Evolutionary conservation across 2,888 invertebrate species (phyloP).

Genomic region (Sesia apiformis): DNA sequence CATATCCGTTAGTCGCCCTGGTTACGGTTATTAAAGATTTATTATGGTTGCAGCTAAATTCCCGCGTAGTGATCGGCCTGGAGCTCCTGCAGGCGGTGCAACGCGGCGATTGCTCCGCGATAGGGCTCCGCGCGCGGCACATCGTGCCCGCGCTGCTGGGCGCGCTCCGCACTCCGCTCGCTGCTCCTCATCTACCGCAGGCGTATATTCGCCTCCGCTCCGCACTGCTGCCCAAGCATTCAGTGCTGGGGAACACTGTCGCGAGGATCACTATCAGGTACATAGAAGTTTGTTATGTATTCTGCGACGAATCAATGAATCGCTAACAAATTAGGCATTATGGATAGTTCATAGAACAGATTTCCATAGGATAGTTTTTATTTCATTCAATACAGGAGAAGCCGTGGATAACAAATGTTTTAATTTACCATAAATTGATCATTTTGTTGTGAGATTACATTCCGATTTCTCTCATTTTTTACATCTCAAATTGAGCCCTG

Average conservation of each 20-base stretch:
- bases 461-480: too few relatives aligned
- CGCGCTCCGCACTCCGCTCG: slow-evolving; percentile 83
- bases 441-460: too few relatives aligned
- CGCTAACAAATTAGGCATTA: too few relatives aligned
- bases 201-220: slow-evolving; percentile 76
- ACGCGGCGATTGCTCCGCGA: slow-evolving; percentile 58
- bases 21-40: neutral
- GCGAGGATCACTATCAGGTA: slow-evolving; percentile 82
- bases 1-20: too few relatives aligned
- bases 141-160: slow-evolving; percentile 62
- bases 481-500: too few relatives aligned
- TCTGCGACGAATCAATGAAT: neutral
- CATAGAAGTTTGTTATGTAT: neutral
- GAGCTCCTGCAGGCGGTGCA: slow-evolving; percentile 49
- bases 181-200: slow-evolving; percentile 79
- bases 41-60: slow-evolving; percentile 28
- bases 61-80: slow-evolving; percentile 34
- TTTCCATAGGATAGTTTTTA: too few relatives aligned
- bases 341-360: too few relatives aligned
- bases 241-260: slow-evolving; percentile 73
- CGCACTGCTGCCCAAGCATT: slow-evolving; percentile 44
- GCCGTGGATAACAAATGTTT: too few relatives aligned
- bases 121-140: slow-evolving; percentile 31
- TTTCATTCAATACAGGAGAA: too few relatives aligned
- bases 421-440: too few relatives aligned